Evolutionary conservation across 2,113 vertebrate genomes (phyloP).

Genomic region (Sylvilagus bachmani): DNA sequence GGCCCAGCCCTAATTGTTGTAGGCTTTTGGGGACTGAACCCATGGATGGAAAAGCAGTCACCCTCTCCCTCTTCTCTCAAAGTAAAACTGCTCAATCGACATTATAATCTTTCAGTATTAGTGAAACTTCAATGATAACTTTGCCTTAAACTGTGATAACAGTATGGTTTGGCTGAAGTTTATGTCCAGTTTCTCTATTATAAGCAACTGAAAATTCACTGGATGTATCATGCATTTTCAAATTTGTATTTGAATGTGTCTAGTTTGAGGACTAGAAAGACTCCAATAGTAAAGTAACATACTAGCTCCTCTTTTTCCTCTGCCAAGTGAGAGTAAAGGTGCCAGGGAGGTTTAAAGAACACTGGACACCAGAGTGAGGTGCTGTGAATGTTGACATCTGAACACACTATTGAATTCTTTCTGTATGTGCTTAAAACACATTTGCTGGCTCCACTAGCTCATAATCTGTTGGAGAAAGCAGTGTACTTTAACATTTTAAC

Average conservation of each 20-base stretch:
- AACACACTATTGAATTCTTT: slow-evolving; percentile 46
- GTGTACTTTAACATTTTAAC: slow-evolving; percentile 19
- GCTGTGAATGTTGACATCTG: background rate
- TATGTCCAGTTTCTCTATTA: slow-evolving; percentile 9
- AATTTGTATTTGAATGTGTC: background rate
- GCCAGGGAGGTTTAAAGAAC: background rate
- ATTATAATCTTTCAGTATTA: slow-evolving; percentile 48
- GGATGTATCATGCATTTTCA: slow-evolving; percentile 19
- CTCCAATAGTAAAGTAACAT: background rate
- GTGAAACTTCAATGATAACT: background rate
- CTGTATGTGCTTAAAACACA: background rate
- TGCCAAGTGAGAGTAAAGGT: background rate
- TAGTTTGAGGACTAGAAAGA: background rate
- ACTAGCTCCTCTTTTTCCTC: background rate
- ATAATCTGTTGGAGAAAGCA: slow-evolving; percentile 33
- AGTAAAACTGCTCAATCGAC: background rate
- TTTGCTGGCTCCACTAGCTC: background rate
- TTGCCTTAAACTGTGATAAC: slow-evolving; percentile 1
- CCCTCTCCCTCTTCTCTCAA: too few relatives aligned
- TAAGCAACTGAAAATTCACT: background rate
- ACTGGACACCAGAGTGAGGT: background rate
- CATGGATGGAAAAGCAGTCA: too few relatives aligned
- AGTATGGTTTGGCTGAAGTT: slow-evolving; percentile 20
- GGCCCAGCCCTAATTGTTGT: too few relatives aligned
- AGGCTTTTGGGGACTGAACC: too few relatives aligned